phyloP scores from a whole-genome alignment of 2,113 vertebrate genomes.

The Archilochus colubris region DNA sequence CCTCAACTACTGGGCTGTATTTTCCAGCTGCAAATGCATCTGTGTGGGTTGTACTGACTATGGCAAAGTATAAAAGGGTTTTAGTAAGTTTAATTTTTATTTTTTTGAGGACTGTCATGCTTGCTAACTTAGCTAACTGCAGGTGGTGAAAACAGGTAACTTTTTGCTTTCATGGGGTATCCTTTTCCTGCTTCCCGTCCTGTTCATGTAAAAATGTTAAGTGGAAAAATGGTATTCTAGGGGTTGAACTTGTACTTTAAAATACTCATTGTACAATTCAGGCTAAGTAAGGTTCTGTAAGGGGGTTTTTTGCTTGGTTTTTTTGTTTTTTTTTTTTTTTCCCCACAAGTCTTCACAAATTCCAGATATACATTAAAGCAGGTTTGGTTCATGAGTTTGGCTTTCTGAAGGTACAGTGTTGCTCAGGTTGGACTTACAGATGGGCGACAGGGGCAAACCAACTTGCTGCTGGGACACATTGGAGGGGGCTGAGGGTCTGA shows the following conservation, averaged over 20 bases:
- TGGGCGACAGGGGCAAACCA: neutral
- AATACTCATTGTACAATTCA: neutral
- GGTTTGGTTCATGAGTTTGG: rapidly evolving
- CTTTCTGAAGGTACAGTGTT: neutral
- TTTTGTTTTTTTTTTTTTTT: neutral
- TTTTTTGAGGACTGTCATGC: neutral
- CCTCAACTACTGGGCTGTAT: neutral
- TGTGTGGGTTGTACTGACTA: neutral
- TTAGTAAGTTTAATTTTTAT: neutral
- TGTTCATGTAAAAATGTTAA: neutral
- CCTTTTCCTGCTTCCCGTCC: neutral
- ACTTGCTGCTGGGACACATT: neutral
- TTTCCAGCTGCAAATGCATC: neutral
- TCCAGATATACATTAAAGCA: rapidly evolving
- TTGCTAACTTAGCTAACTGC: neutral
- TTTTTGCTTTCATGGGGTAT: neutral
- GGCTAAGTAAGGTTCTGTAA: neutral
- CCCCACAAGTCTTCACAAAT: neutral
- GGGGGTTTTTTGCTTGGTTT: no score
- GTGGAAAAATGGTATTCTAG: neutral
- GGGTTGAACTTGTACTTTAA: neutral
- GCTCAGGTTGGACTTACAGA: neutral
- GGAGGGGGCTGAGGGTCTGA: neutral
- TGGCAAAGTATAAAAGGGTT: neutral
- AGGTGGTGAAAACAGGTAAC: neutral